Evolutionary conservation across 2,888 invertebrate genomes (phyloP).

Genomic region (Synanthedon tipuliformis): DNA sequence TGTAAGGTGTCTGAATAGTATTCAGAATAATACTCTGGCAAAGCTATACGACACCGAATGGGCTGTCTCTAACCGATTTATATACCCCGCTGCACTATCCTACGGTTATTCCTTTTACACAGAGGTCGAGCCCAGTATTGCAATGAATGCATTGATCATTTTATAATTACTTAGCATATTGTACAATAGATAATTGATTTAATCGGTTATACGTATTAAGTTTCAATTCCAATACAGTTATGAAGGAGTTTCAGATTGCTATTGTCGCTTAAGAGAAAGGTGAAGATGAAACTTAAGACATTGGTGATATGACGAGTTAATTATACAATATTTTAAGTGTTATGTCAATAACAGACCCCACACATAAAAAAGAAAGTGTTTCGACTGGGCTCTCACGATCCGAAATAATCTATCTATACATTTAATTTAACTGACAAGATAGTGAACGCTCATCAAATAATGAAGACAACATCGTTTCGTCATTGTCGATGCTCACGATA

Average conservation of each 20-base stretch:
- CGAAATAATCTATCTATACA: conserved; percentile 68
- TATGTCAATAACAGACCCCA: conserved; percentile 52
- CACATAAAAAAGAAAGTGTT: conserved; percentile 53
- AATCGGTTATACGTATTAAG: not conserved
- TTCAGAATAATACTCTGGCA: conserved; percentile 32
- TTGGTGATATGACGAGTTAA: conserved; percentile 31
- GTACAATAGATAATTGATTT: not conserved
- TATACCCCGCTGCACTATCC: conserved; percentile 34
- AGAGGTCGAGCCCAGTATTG: not conserved
- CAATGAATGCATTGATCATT: conserved; percentile 9
- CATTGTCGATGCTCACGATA: conserved; percentile 70
- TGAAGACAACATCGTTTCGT: conserved; percentile 71
- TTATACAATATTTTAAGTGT: conserved; percentile 36
- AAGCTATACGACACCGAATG: conserved; percentile 44
- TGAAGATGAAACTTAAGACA: not conserved
- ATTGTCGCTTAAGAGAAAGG: not conserved
- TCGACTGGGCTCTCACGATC: conserved; percentile 60
- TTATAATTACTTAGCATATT: conserved; percentile 12
- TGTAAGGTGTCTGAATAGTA: too few species aligned
- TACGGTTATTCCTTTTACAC: conserved; percentile 28
- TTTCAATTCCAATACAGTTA: not conserved
- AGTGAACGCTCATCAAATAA: conserved; percentile 69
- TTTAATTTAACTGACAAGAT: conserved; percentile 70
- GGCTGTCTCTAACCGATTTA: conserved; percentile 48
- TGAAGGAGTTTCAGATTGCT: not conserved